These are phyloP conservation scores for Ceratitis capitata DNA, from an alignment of 1,140 invertebrate species.

Conservation along the genomic window DNA sequence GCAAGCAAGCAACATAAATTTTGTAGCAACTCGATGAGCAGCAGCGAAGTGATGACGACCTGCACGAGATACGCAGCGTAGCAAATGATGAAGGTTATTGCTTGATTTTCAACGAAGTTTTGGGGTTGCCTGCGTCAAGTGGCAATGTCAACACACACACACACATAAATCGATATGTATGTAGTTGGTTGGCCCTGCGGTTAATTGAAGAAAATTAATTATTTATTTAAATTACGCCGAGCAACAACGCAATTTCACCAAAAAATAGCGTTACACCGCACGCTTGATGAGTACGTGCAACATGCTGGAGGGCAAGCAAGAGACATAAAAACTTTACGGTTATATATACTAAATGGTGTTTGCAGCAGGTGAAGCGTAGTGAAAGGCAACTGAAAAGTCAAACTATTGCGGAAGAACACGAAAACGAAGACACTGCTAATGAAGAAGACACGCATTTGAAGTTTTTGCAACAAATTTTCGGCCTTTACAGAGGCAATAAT, in stretches of 20 bases:
- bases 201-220: slow-evolving; percentile 63
- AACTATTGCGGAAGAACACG: not conserved
- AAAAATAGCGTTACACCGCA: not conserved
- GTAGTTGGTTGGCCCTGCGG: slow-evolving; percentile 45
- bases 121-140: not conserved
- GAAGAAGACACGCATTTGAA: not conserved
- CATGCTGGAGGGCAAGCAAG: not conserved
- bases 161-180: not conserved
- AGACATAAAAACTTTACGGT: not conserved
- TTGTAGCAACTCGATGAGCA: not conserved
- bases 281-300: not conserved
- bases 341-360: not conserved
- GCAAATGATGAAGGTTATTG: not conserved
- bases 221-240: slow-evolving; percentile 61
- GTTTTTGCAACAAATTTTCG: not conserved
- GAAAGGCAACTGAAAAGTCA: not conserved
- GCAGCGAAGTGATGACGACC: not conserved
- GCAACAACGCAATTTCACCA: slow-evolving; percentile 42
- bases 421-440: not conserved
- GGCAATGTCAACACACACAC: not conserved
- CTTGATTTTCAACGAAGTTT: not conserved
- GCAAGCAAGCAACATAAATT: not conserved
- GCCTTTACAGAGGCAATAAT: not conserved
- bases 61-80: not conserved
- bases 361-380: not conserved